phyloP scores from a whole-genome alignment of 2,797 vertebrate genomes.

The Lycodopsis pacificus region DNA sequence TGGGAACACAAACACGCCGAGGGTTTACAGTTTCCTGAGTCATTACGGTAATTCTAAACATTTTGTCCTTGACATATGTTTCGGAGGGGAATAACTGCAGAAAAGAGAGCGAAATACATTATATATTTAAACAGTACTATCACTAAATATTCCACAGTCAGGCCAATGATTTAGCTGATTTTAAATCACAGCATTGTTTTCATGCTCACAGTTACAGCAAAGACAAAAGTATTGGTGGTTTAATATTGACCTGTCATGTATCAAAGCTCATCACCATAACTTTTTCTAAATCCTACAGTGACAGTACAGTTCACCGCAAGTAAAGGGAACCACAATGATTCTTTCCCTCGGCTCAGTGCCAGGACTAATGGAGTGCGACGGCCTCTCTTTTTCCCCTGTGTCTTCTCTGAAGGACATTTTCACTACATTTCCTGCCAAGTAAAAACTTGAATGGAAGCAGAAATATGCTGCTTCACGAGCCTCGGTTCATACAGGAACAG shows the following conservation, averaged over 20 bases:
- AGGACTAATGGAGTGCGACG: conserved; percentile 37
- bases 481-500: neutral
- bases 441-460: conserved; percentile 29
- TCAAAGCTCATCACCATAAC: neutral
- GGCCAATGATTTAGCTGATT: neutral
- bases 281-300: conserved; percentile 1
- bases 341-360: conserved; percentile 20
- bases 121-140: neutral
- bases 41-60: neutral
- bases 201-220: neutral
- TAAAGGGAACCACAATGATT: conserved; percentile 2
- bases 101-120: neutral
- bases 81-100: neutral
- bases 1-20: conserved; percentile 62
- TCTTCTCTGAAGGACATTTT: conserved; percentile 30
- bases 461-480: neutral
- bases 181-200: neutral
- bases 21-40: neutral
- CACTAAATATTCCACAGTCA: neutral
- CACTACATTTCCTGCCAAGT: conserved; percentile 38
- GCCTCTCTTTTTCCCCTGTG: conserved; percentile 6
- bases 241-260: neutral
- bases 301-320: neutral
- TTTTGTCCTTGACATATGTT: neutral
- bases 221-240: neutral